Evolutionary conservation across 2,113 vertebrate species (phyloP), one percentile per base, ranked within the genome.

Genomic region (Istiophorus platypterus): DNA sequence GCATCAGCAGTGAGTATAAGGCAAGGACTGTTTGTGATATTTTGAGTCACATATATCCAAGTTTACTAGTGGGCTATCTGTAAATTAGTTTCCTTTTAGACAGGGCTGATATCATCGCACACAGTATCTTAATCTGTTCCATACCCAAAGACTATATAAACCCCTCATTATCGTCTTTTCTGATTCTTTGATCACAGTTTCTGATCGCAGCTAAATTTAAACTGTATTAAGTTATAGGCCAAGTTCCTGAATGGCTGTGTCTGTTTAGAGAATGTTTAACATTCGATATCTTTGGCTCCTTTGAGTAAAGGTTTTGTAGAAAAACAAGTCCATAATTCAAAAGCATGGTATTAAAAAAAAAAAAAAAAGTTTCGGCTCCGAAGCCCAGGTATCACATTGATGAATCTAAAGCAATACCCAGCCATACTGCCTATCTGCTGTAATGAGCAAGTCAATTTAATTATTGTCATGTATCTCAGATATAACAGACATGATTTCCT

Each of bases 1-100:
- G 45, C 14, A 39, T 56, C 72, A 52, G n/a, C 45, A 52, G 1
- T 39, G 68, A 77, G 62, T 31, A 37, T 26, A 59, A 56, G 45
- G 17, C 31, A 62, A 51, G 14, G 42, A 17, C 42, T 42, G 41
- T 42, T 39, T 39, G 39, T 39, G 39, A 39, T 39, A 9, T 9
- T 9, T 39, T 39, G 39, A 39, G 7, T 39, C 7, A 39, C 39
- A 39, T 8, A 42, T 13, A 34, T 34, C 20, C 22, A 42, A 58
- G 34, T 37, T 20, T 61, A 22, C 31, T 13, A 1, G 58, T 22
- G 58, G 8, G 18, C 42, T 49, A 17, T 0, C 42, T 51, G 20
- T 22, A 18, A 51, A 22, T 22, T 6, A 22, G 49, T 51, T 22
- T 8, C 20, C 18, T 51, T 18, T 22, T 2, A 4, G 49, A 45